Base-by-base conservation (phyloP, 2,113 vertebrate genomes). In the Mormyrus iriodes region DNA sequence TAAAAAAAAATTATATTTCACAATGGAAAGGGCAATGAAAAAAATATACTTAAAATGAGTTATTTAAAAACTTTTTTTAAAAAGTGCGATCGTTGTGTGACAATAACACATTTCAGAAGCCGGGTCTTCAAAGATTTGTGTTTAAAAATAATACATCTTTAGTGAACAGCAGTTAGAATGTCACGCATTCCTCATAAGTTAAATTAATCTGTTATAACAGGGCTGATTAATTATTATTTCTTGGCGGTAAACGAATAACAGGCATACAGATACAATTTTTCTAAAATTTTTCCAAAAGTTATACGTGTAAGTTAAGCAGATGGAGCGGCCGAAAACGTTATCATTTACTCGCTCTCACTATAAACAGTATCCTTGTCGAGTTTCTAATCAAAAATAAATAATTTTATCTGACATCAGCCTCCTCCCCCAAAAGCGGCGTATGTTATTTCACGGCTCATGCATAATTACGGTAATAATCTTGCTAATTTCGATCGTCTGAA, bases 401-500 rank as follows among this genome's bases (percentile, higher is more conserved):
- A 65, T 44, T 52, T 88, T 51, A 69, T 49, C 88, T 53, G 46
- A 52, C 17, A 51, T 15, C 49, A 53, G 49, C 31, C 88, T 88
- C 44, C 55, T 88, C 42, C 58, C n/a, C 61, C 9, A 53, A 51
- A 53, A 82, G 48, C 31, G 8, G 3, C 7, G 1, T 79, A 17
- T 79, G 21, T 46, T 84, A 79, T 89, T 90, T 88, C 65, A 79
- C 89, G 84, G 85, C 17, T 65, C n/a, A 0, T n/a, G 31, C 91
- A 53, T 90, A 76, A 90, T 90, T 65, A 48, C 44, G 42, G 39
- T 84, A 89, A 86, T 8, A 6, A 7, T 52, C 88, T 91, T 84
- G 58, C 44, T 89, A 85, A 89, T 86, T 61, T 85, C 82, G 61
- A 91, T 85, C 76, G 65, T 53, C 27, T 83, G 88, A 49, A 87